Evolutionary conservation across 2,113 vertebrate species (phyloP).

Genomic region (Pica pica): DNA sequence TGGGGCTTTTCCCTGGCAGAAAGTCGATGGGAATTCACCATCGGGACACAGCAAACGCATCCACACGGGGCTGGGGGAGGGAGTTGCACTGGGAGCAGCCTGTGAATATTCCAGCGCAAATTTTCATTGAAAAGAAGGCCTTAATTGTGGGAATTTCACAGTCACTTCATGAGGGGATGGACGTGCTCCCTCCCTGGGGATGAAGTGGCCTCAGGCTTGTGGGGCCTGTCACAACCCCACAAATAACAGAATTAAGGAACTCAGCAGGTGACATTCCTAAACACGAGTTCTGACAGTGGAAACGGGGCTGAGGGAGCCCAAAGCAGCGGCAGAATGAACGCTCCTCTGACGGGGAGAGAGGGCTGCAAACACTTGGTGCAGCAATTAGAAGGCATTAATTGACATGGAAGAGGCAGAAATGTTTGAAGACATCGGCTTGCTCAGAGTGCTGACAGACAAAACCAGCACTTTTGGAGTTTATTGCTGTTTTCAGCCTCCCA

Average conservation of each 20-base stretch:
- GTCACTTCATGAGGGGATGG: neutral
- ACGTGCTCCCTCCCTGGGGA: neutral
- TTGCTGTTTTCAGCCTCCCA: neutral
- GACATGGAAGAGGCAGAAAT: neutral
- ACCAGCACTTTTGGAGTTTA: neutral
- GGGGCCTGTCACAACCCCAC: neutral
- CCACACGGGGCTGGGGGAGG: constrained; percentile 28
- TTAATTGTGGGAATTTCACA: constrained; percentile 14
- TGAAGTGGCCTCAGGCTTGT: neutral
- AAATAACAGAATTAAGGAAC: neutral
- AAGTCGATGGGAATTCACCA: constrained; percentile 57
- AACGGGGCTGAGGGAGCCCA: neutral
- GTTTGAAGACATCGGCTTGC: neutral
- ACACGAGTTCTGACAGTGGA: neutral
- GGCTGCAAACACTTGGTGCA: neutral
- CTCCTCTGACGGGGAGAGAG: neutral
- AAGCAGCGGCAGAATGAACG: neutral
- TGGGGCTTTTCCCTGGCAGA: constrained; percentile 39
- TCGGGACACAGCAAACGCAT: constrained; percentile 42
- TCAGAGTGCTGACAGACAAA: neutral
- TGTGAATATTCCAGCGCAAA: constrained; percentile 46
- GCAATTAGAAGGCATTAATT: constrained; percentile 16
- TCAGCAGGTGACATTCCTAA: neutral
- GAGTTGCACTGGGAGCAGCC: constrained; percentile 41
- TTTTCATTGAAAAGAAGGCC: constrained; percentile 36